Evolutionary conservation across 2,797 vertebrate species (phyloP), one percentile per base, ranked within the genome.

Genomic region (Eleutherodactylus coqui): DNA sequence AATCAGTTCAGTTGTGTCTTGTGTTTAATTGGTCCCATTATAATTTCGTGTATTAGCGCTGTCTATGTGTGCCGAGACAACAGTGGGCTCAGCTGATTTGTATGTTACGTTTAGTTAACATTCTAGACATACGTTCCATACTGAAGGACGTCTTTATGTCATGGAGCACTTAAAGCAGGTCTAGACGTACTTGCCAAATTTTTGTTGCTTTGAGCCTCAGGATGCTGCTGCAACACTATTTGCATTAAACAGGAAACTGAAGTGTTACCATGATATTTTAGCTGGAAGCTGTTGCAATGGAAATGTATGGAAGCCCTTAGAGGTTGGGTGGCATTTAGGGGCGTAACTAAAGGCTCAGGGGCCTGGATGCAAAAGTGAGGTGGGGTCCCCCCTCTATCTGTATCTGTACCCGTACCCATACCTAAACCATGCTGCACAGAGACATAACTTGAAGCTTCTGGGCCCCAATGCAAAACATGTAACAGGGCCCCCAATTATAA

Each of bases 21-120:
- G 34, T 78, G 34, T 82, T 82, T 72, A 82, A 82, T 72, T 72
- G 34, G 49, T 27, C 36, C 38, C n/a, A 58, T 73, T 73, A 73
- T 58, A 24, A 73, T 58, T 73, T 83, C 38, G 27, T 58, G 81
- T 45, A 73, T 51, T 51, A 55, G 24, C 49, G 1, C 16, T n/a
- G 47, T 27, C 80, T 55, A 27, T 58, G 51, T 55, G 81, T 13
- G 36, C 34, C 58, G 10, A 75, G n/a, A 38, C 67, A 82, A 69
- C 32, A 27, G 24, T 53, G 64, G n/a, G 4, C 29, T 51, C 34
- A 4, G 62, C 13, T 24, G 9, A n/a, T 34, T 69, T 19, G 51
- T 24, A 21, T 34, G 17, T n/a, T 32, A 0, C 5, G 2, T 21
- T n/a, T 45, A 21, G 58, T 49, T 45, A 41, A 62, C 36, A 62